Evolutionary conservation across 2,797 vertebrate species (phyloP).

Genomic region (Muraenolepis orangiensis): DNA sequence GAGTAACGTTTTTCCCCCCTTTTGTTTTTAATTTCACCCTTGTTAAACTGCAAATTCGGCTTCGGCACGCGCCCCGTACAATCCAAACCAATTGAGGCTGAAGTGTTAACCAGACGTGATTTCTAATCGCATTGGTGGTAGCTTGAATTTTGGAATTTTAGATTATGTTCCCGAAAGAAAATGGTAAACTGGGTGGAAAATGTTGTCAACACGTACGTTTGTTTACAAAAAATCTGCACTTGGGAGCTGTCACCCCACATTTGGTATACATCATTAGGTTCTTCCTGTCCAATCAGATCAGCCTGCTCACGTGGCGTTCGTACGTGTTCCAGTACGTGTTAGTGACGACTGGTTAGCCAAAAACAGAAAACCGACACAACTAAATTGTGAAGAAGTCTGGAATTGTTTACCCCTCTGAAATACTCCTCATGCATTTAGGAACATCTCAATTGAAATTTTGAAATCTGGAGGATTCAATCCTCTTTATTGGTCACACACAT

Average conservation of each 20-base stretch:
- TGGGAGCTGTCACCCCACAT: conserved; percentile 75
- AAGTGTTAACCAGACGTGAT: conserved; percentile 70
- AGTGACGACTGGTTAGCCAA: conserved; percentile 80
- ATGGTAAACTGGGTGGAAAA: conserved; percentile 68
- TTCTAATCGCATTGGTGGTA: conserved; percentile 65
- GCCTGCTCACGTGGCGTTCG: conserved; percentile 73
- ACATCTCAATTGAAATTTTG: too few species aligned
- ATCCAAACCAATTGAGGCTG: conserved; percentile 60
- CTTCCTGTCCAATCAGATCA: conserved; percentile 72
- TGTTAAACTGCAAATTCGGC: conserved; percentile 58
- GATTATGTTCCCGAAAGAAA: conserved; percentile 67
- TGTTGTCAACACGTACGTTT: conserved; percentile 76
- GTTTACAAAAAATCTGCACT: conserved; percentile 64
- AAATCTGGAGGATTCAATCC: too few species aligned
- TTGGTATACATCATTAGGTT: conserved; percentile 81
- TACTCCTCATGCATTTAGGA: conserved; percentile 66
- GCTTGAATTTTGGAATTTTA: conserved; percentile 67
- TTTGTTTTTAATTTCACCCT: conserved; percentile 65
- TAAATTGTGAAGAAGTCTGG: conserved; percentile 67
- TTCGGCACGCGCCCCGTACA: conserved; percentile 54
- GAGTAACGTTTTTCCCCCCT: conserved; percentile 67
- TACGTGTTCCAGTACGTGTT: conserved; percentile 80
- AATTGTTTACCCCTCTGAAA: conserved; percentile 68
- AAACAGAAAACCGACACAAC: conserved; percentile 78
- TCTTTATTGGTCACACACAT: too few species aligned